A percentile compares a stretch with the other conserved stretches of the same genome.
phyloP scores from a whole-genome alignment of 2,113 vertebrate genomes.

The Geothlypis trichas region DNA sequence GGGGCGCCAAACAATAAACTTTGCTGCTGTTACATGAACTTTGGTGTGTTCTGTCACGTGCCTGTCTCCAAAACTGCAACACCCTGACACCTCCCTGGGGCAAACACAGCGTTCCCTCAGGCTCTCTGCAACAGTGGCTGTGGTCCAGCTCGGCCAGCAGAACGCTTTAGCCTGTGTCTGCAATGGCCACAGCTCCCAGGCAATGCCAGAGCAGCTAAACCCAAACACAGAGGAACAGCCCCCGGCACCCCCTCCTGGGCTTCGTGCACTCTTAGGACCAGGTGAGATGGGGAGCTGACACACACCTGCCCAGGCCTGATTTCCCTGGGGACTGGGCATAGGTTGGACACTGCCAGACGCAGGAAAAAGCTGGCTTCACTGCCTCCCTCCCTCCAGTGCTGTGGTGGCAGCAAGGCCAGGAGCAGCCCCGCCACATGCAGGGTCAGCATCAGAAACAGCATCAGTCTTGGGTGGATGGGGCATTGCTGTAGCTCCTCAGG shows the following conservation, averaged over 20 bases:
- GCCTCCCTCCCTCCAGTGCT: background rate
- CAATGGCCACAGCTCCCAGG: background rate
- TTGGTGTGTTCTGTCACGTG: background rate
- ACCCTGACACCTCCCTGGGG: background rate
- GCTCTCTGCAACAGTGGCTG: background rate
- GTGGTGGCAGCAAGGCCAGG: background rate
- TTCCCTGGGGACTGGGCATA: background rate
- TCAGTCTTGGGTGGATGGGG: fast-evolving
- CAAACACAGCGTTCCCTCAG: background rate
- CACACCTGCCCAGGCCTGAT: fast-evolving
- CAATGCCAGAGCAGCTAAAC: background rate
- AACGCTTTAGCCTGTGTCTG: background rate
- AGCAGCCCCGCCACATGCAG: fast-evolving
- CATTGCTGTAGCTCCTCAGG: background rate
- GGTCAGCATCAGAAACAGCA: fast-evolving
- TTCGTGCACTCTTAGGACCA: fast-evolving
- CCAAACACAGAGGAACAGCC: fast-evolving
- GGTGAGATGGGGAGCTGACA: background rate
- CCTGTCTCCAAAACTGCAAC: background rate
- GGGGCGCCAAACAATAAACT: background rate
- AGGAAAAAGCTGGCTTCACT: background rate
- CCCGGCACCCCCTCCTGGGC: fast-evolving
- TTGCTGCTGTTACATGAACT: background rate
- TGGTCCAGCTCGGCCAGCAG: fast-evolving
- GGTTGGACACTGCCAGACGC: fast-evolving